These are phyloP conservation scores for Aurelia sp. DNA, from an alignment of 30 jellyfish, hydroid and myxozoan species.

Conservation along the genomic window DNA sequence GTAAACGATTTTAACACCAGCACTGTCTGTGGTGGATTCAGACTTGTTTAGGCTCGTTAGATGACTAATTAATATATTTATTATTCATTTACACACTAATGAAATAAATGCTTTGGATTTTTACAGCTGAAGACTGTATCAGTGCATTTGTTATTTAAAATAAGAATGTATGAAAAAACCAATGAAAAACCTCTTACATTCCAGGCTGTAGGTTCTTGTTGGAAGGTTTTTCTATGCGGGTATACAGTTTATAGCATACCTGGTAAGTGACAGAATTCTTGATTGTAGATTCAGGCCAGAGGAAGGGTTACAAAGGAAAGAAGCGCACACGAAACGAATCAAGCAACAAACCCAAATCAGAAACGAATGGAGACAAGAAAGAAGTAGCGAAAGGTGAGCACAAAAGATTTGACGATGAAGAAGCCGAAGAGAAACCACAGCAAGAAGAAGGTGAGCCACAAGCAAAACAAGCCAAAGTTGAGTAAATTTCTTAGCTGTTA, in stretches of 20 bases:
- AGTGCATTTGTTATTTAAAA: neutral
- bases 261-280: too few species aligned
- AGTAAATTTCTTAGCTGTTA: neutral
- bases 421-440: neutral
- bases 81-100: too few species aligned
- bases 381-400: conserved; percentile 30
- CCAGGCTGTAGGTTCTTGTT: too few species aligned
- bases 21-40: too few species aligned
- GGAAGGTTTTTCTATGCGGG: too few species aligned
- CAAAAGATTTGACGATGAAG: conserved; percentile 52
- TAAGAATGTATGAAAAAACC: neutral
- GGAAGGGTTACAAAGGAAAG: conserved; percentile 5
- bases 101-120: neutral
- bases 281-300: neutral
- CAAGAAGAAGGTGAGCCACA: conserved; percentile 44
- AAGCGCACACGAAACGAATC: conserved; percentile 5
- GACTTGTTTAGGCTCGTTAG: too few species aligned
- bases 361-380: conserved; percentile 23
- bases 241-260: too few species aligned
- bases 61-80: too few species aligned
- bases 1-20: too few species aligned
- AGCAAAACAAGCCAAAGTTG: conserved; percentile 51
- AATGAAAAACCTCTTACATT: neutral
- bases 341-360: conserved; percentile 1
- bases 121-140: neutral